These are phyloP conservation scores for Chymomyza amoena DNA, from an alignment of 2,888 invertebrate species.

Conservation along the genomic window DNA sequence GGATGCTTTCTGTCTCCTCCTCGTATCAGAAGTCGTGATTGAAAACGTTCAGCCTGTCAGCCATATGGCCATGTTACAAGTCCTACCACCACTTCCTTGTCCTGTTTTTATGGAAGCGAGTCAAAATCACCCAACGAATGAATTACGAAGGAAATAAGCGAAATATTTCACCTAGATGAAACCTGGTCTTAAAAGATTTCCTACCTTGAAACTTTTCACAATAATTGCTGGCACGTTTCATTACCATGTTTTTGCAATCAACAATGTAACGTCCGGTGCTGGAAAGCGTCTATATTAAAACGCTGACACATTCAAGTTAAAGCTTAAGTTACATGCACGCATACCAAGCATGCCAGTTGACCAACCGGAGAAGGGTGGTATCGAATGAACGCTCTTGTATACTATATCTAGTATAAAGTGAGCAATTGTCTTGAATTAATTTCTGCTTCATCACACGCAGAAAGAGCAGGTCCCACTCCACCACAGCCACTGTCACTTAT, in stretches of 20 bases:
- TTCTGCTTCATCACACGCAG: conserved; percentile 56
- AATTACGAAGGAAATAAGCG: too few relatives aligned
- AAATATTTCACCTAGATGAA: too few relatives aligned
- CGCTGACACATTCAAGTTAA: background rate
- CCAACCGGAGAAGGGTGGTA: background rate
- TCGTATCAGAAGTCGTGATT: too few relatives aligned
- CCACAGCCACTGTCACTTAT: background rate
- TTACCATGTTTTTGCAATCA: background rate
- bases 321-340: background rate
- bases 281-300: background rate
- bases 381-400: background rate
- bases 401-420: conserved; percentile 44
- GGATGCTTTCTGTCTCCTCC: too few relatives aligned
- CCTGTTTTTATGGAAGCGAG: too few relatives aligned
- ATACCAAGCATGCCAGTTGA: background rate
- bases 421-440: conserved; percentile 74
- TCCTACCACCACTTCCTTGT: too few relatives aligned
- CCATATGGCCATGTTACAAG: too few relatives aligned
- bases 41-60: too few relatives aligned
- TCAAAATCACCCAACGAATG: too few relatives aligned
- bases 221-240: too few relatives aligned
- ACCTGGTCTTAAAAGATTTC: too few relatives aligned
- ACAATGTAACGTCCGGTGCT: background rate
- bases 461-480: background rate
- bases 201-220: too few relatives aligned